Evolutionary conservation across 2,888 invertebrate species (phyloP).

Genomic region (Dione juno): DNA sequence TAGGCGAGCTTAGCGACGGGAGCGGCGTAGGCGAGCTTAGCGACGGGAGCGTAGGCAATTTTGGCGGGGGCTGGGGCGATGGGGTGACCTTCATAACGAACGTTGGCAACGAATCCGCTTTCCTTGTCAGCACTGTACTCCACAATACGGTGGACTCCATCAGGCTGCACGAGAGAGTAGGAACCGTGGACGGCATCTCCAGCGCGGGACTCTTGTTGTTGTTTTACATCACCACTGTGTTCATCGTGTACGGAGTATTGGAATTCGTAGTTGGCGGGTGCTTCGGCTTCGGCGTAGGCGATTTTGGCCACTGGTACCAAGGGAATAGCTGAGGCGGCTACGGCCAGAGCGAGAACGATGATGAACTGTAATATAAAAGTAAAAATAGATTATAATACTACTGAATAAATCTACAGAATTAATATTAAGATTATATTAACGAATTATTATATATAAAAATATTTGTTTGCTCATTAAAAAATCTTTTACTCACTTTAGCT

Average conservation of each 20-base stretch:
- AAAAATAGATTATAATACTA: not conserved
- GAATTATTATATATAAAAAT: too few species aligned
- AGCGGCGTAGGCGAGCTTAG: conserved; percentile 44
- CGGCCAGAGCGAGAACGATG: conserved; percentile 60
- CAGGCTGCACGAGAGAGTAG: conserved; percentile 77
- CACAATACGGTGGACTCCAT: conserved; percentile 74
- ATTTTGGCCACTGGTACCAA: conserved; percentile 58
- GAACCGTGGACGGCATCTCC: conserved; percentile 75
- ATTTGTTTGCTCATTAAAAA: not conserved
- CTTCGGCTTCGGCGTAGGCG: conserved; percentile 64
- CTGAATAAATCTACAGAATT: not conserved
- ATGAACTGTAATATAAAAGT: conserved; percentile 31
- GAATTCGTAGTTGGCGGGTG: conserved; percentile 74
- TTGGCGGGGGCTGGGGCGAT: conserved; percentile 50
- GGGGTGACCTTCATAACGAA: conserved; percentile 74
- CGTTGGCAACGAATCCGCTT: conserved; percentile 76
- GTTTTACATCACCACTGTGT: conserved; percentile 74
- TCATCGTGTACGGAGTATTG: conserved; percentile 74
- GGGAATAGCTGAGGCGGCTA: conserved; percentile 51
- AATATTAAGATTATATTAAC: too few species aligned
- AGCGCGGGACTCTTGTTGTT: conserved; percentile 72
- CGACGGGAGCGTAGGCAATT: conserved; percentile 28
- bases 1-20: conserved; percentile 62
- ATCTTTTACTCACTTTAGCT: conserved; percentile 32
- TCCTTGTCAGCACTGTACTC: conserved; percentile 74